Base-by-base conservation (phyloP, 2,888 invertebrate species). In the Cinara cedri region DNA sequence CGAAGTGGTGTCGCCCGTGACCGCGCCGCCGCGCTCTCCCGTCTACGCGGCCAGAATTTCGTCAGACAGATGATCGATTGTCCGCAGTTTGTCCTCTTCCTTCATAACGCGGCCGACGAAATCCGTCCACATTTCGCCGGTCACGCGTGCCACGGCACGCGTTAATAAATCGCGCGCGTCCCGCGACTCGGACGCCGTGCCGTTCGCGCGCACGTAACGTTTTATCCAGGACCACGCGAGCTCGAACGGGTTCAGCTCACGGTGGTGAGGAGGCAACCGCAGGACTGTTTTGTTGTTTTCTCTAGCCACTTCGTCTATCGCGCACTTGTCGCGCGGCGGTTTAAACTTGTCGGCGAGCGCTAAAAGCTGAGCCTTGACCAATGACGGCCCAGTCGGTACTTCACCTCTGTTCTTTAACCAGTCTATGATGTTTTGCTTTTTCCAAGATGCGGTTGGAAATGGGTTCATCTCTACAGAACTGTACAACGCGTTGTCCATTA, bases 1-100 rank as follows among this genome's bases (percentile, higher is more conserved):
- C 13, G 65, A 44, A 44, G 44, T 44, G 1, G 46, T 65, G 6
- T 65, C 65, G 14, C 44, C 65, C 3, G 65, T 65, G n/a, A 65
- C 46, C 13, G 65, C 46, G 6, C 44, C 0, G n/a, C 11, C 19
- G 46, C 46, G n/a, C 26, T 81, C 68, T 54, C 72, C 81, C 26
- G 78, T 49, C 46, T n/a, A 9, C 42, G 26, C 62, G 26, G 34
- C 62, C 16, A 62, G 34, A 21, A 65, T 13, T 21, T 65, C 65
- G 44, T 65, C 65, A 44, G 13, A 19, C 34, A 65, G 16, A 44
- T 44, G n/a, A 42, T 65, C 65, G 46, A 65, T 19, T 21, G 19
- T 44, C 42, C 10, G 21, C 1, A 65, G 11, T 65, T 65, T 65
- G 44, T 65, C 65, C 21, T 65, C 44, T 65, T 65, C 65, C 46